phyloP scores from a whole-genome alignment of 2,113 vertebrate genomes.

The Gavia stellata region DNA sequence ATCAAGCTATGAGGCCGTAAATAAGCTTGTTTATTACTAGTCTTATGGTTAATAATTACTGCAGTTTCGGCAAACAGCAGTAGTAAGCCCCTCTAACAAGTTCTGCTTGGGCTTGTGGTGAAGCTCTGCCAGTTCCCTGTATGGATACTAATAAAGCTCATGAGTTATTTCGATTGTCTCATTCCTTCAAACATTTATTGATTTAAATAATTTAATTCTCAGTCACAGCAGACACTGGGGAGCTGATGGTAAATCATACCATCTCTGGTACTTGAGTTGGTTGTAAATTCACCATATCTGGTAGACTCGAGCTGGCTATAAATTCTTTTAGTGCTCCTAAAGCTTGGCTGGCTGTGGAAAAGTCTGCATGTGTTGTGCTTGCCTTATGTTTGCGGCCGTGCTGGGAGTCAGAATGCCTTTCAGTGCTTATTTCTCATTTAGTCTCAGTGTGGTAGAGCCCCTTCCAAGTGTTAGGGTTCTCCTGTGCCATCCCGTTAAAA shows the following conservation, averaged over 20 bases:
- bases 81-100: not conserved
- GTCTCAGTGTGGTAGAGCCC: not conserved
- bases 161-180: not conserved
- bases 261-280: not conserved
- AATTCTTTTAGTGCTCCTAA: not conserved
- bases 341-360: not conserved
- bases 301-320: not conserved
- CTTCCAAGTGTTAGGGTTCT: not conserved
- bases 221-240: not conserved
- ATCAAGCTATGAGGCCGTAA: not conserved
- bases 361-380: not conserved
- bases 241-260: not conserved
- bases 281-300: slow-evolving; percentile 24
- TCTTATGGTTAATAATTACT: not conserved
- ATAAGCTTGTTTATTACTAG: not conserved
- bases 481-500: not conserved
- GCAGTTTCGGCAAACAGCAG: not conserved
- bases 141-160: not conserved
- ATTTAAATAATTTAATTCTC: not conserved
- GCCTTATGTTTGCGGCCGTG: not conserved
- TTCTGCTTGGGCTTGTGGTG: not conserved
- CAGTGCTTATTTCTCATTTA: not conserved
- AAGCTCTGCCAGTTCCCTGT: not conserved
- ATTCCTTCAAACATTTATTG: slow-evolving; percentile 3
- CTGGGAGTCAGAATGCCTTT: not conserved